Percentiles rank a stretch among this genome's conserved stretches.
Evolutionary conservation across 2,888 invertebrate species (phyloP).

Genomic region (Sycophila texana): DNA sequence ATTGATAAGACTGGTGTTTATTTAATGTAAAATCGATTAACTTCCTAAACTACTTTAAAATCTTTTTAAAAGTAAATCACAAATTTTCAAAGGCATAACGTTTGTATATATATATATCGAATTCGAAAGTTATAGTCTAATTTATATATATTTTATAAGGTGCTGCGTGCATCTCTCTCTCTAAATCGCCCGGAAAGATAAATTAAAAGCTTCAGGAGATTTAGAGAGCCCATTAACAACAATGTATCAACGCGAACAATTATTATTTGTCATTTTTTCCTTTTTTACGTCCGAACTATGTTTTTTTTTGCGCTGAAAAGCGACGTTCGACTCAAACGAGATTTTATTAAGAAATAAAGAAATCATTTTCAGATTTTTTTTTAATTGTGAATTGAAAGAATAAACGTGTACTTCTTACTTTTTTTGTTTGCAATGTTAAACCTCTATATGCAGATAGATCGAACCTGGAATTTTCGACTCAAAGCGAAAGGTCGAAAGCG

Average conservation of each 20-base stretch:
- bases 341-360: not conserved
- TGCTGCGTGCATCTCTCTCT: no score
- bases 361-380: no score
- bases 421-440: no score
- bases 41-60: constrained; percentile 12
- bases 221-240: no score
- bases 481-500: no score
- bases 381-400: not conserved
- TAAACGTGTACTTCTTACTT: no score
- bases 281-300: not conserved
- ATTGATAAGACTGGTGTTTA: not conserved
- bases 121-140: constrained; percentile 3
- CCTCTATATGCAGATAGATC: no score
- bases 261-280: no score
- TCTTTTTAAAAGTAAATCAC: constrained; percentile 40
- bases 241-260: no score
- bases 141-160: not conserved
- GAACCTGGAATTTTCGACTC: no score
- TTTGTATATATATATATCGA: constrained; percentile 22
- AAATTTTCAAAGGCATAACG: constrained; percentile 38
- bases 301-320: not conserved
- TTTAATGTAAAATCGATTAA: constrained; percentile 21
- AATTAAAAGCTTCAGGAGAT: constrained; percentile 1
- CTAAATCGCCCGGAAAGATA: not conserved
- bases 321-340: not conserved